Base-by-base conservation (phyloP, 2,113 vertebrate species). In the Poecilia latipinna region DNA sequence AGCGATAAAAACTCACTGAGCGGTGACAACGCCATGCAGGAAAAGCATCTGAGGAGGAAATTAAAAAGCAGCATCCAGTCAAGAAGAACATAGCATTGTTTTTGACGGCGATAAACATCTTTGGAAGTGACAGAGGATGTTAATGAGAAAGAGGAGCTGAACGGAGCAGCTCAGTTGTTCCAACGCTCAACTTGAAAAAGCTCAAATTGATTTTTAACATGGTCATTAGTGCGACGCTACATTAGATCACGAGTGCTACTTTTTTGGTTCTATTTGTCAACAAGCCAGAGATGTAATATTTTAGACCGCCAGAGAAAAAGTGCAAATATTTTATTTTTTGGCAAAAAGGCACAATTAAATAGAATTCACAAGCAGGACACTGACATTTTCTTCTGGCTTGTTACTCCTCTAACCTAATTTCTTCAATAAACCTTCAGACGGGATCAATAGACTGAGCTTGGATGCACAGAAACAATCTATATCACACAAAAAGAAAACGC, bases 391-490 rank as follows among this genome's bases (percentile, higher is more conserved):
- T 8, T 61, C 66, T 44, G 73, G 70, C 75, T 77, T 54, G 67
- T 78, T 80, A 72, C 65, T 65, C 64, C 26, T 64, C 44, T 67
- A 72, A 80, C 72, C 82, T 82, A 60, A n/a, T n/a, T n/a, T n/a
- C n/a, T n/a, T n/a, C n/a, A n/a, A n/a, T n/a, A n/a, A 81, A 74
- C 78, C 61, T 13, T 79, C 61, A 83, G 82, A 72, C 60, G 70
- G 51, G 62, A 91, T 90, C 75, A 19, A 86, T 88, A 84, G 48
- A 73, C 51, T 2, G 0, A 81, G 75, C 77, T 31, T 37, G 82
- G 79, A 86, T 76, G 68, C 44, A 42, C 7, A 42, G 66, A 77
- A 31, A 70, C 61, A 73, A 8, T 32, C 61, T n/a, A 39, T 54
- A 86, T 24, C 65, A 37, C 75, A 61, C 31, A 31, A 26, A 42